Conservation (phyloP, 2,113 vertebrate species). For the Mixornis gularis region DNA sequence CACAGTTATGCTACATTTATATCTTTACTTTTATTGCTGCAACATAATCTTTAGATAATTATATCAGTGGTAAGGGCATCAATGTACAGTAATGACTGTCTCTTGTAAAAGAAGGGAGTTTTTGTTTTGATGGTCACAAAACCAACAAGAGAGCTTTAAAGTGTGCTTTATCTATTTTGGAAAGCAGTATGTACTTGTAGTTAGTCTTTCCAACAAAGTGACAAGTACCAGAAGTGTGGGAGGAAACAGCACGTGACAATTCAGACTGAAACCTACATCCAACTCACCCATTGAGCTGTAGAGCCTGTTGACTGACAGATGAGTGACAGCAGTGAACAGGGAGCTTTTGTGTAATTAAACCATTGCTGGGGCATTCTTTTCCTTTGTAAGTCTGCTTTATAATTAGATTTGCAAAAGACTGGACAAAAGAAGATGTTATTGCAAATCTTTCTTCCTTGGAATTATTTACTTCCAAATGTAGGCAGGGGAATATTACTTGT, state of each 20-base stretch:
- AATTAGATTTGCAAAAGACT: background rate
- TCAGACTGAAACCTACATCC: background rate
- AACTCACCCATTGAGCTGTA: background rate
- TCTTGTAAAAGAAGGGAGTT: background rate
- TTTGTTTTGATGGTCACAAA: background rate
- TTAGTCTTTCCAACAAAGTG: background rate
- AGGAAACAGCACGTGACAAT: fast-evolving
- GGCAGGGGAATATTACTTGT: background rate
- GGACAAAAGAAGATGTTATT: background rate
- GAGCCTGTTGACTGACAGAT: background rate
- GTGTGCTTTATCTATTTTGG: background rate
- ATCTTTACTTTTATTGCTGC: background rate
- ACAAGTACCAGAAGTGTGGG: background rate
- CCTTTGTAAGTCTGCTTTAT: background rate
- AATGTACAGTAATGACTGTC: background rate
- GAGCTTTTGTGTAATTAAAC: background rate
- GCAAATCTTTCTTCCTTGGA: background rate
- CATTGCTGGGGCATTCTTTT: background rate
- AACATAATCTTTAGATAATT: background rate
- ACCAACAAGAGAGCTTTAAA: background rate
- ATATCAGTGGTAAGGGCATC: background rate
- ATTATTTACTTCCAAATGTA: background rate
- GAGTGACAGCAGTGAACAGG: background rate
- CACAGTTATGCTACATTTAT: background rate
- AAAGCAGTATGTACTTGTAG: background rate